Conservation (phyloP, 2,113 vertebrate genomes). For the Setophaga coronata region DNA sequence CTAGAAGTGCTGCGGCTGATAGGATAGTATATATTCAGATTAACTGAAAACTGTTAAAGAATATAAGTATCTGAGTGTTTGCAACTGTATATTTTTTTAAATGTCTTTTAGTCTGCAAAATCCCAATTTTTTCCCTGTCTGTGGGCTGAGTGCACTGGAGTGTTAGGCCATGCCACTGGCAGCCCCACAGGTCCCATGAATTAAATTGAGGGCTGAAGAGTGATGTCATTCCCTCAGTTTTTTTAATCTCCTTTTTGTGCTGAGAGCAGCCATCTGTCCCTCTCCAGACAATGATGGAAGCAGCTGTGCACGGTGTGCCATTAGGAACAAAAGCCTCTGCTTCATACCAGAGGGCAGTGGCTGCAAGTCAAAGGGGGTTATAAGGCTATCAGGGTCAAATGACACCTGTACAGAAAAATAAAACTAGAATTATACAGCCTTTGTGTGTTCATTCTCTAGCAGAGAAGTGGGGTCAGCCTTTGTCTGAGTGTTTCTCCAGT, state of each 20-base stretch:
- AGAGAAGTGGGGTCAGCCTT: background rate
- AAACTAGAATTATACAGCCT: background rate
- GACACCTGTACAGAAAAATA: background rate
- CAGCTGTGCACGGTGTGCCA: slow-evolving; percentile 33
- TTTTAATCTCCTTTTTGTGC: slow-evolving; percentile 47
- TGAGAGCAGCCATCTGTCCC: slow-evolving; percentile 62
- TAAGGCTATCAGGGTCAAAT: slow-evolving; percentile 10
- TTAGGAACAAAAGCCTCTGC: slow-evolving; percentile 23
- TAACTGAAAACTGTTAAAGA: background rate
- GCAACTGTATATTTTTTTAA: background rate
- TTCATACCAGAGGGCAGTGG: background rate
- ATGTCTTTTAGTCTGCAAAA: background rate
- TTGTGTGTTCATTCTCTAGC: background rate
- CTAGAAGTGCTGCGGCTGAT: background rate
- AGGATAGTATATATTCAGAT: background rate
- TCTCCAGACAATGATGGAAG: background rate
- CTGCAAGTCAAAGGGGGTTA: background rate
- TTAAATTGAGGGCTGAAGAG: background rate
- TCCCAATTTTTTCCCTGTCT: background rate
- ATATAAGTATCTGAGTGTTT: background rate
- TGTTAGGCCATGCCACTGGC: background rate
- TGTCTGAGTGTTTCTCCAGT: background rate
- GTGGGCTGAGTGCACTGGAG: background rate
- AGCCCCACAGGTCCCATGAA: background rate
- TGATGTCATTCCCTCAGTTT: background rate